phyloP scores from a whole-genome alignment of 2,888 invertebrate genomes.

The Xiphydria camelus region DNA sequence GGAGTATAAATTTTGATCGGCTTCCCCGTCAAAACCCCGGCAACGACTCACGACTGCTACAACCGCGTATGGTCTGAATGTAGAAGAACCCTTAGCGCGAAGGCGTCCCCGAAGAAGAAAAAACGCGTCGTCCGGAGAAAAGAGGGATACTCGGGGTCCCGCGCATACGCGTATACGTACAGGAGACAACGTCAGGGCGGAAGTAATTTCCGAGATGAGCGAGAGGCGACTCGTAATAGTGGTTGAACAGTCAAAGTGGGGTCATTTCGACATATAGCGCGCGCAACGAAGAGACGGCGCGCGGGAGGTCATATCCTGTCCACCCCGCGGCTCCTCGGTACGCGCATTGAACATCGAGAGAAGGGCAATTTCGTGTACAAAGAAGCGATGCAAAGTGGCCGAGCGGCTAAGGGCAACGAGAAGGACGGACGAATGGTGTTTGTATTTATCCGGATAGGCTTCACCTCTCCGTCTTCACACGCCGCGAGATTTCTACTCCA shows the following conservation, averaged over 20 bases:
- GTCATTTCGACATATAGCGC: conserved; percentile 49
- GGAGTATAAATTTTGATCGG: no score
- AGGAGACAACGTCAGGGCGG: conserved; percentile 45
- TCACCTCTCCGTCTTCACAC: no score
- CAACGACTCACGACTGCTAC: no score
- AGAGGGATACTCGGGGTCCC: conserved; percentile 6
- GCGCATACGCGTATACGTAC: conserved; percentile 7
- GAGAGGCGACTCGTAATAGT: conserved; percentile 50
- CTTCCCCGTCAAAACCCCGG: no score
- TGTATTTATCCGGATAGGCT: no score
- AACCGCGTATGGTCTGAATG: no score
- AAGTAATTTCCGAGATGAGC: conserved; percentile 58
- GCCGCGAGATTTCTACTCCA: no score
- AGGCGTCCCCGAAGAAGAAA: no score
- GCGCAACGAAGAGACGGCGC: conserved; percentile 40
- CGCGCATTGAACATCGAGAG: conserved; percentile 37
- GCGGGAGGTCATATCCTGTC: conserved; percentile 57
- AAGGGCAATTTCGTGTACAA: conserved; percentile 49
- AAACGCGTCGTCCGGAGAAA: conserved; percentile 1
- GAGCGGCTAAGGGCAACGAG: no score
- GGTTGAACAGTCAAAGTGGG: conserved; percentile 58
- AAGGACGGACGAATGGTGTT: no score
- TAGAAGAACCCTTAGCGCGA: no score
- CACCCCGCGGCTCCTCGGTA: conserved; percentile 38
- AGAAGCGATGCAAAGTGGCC: conserved; percentile 45